These are phyloP conservation scores for Verasper variegatus DNA, from an alignment of 2,113 vertebrate species.

Conservation along the genomic window DNA sequence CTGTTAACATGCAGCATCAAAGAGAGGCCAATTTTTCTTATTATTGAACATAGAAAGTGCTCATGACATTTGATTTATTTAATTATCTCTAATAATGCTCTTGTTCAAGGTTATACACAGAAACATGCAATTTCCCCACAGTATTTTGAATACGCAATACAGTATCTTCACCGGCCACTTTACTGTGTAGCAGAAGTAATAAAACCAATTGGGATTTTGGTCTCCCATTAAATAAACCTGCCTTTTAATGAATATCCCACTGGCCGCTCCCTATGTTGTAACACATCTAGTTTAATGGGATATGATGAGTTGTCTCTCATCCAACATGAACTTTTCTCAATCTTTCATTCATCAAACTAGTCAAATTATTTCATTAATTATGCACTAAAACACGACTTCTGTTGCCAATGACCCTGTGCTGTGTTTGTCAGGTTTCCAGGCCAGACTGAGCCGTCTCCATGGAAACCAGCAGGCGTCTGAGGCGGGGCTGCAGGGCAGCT, in stretches of 20 bases:
- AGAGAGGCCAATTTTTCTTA: too few relatives aligned
- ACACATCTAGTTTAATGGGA: neutral
- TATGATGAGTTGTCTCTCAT: neutral
- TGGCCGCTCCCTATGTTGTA: neutral
- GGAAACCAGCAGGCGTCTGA: conserved; percentile 85
- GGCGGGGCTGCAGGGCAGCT: conserved; percentile 78
- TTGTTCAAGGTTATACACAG: neutral
- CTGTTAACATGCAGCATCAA: too few relatives aligned
- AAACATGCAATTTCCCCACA: neutral
- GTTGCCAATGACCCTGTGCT: neutral
- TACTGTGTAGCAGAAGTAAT: neutral
- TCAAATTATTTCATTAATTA: neutral
- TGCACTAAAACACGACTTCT: neutral
- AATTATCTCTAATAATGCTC: neutral
- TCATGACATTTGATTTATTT: neutral
- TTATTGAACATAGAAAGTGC: neutral
- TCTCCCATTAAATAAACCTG: neutral
- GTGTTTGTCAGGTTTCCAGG: conserved; percentile 88
- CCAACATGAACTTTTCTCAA: too few relatives aligned
- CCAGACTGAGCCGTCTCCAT: conserved; percentile 89
- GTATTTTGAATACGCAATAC: neutral
- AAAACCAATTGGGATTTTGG: neutral
- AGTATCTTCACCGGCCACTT: neutral
- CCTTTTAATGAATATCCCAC: neutral
- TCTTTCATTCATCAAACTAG: neutral